These are phyloP conservation scores for Trichoplusia ni DNA, from an alignment of 1,140 invertebrate species.

Conservation along the genomic window DNA sequence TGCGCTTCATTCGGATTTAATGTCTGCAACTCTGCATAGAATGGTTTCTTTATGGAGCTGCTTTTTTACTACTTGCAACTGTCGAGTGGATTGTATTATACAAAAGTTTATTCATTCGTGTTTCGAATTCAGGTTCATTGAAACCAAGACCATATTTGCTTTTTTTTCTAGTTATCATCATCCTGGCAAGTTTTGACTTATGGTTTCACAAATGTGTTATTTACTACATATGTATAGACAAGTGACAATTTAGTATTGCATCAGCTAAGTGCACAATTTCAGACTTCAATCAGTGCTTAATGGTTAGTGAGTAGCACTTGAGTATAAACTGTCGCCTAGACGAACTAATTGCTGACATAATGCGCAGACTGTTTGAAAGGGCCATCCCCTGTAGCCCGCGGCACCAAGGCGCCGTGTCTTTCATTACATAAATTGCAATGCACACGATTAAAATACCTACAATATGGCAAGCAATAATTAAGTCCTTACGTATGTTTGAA, in stretches of 20 bases:
- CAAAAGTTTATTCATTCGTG: no score
- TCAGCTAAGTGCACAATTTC: no score
- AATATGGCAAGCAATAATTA: background rate
- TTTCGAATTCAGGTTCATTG: no score
- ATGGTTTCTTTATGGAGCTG: background rate
- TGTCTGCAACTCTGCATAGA: background rate
- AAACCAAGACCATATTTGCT: no score
- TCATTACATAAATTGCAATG: conserved; percentile 28
- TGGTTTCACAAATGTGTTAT: no score
- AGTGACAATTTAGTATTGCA: no score
- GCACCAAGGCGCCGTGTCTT: conserved; percentile 21
- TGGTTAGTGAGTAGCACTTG: background rate
- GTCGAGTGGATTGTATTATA: no score
- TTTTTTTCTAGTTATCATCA: no score
- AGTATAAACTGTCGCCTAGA: conserved; percentile 4
- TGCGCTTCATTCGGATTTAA: background rate
- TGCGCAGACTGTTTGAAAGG: conserved; percentile 22
- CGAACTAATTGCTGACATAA: conserved; percentile 21
- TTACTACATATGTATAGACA: no score
- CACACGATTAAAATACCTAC: conserved; percentile 5
- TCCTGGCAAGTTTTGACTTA: no score
- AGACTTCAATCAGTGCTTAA: no score
- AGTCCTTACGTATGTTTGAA: no score
- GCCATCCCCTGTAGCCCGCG: conserved; percentile 15
- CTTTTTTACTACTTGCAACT: background rate